Evolutionary conservation across 2,888 invertebrate species (phyloP).

Genomic region (Hanleya hanleyi): DNA sequence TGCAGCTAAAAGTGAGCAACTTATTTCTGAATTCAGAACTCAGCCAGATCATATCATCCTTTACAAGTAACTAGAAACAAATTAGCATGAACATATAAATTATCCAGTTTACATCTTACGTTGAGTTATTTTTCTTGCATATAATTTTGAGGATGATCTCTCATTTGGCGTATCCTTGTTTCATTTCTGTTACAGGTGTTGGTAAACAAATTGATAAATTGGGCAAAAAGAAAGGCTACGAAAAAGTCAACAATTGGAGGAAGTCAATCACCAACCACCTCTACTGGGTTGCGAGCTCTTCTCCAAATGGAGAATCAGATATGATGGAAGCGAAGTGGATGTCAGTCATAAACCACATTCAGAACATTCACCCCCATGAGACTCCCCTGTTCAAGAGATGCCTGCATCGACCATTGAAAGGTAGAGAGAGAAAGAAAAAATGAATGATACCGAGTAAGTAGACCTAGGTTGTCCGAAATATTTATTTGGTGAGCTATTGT

Average conservation of each 20-base stretch:
- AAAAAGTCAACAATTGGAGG: not conserved
- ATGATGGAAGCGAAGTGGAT: constrained; percentile 36
- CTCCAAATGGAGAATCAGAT: constrained; percentile 24
- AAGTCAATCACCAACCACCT: constrained; percentile 32
- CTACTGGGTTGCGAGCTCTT: constrained; percentile 39
- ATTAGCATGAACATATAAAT: too few species aligned
- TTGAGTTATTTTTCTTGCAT: too few species aligned
- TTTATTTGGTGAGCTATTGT: too few species aligned
- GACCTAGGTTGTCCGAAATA: too few species aligned
- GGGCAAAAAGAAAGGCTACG: not conserved
- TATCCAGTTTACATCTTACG: too few species aligned
- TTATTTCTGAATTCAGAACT: too few species aligned
- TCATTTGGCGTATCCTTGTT: too few species aligned
- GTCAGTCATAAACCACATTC: constrained; percentile 36
- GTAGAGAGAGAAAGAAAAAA: constrained; percentile 16
- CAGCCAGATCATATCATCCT: too few species aligned
- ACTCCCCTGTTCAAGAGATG: constrained; percentile 18
- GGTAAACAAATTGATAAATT: too few species aligned
- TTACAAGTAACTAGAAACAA: too few species aligned
- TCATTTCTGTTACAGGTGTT: too few species aligned
- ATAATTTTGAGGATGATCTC: too few species aligned
- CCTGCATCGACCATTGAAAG: constrained; percentile 26
- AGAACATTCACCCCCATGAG: constrained; percentile 35
- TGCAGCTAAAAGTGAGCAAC: not conserved
- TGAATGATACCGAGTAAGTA: constrained; percentile 8